Evolutionary conservation across 2,888 invertebrate species (phyloP).

Genomic region (Vanessa cardui): DNA sequence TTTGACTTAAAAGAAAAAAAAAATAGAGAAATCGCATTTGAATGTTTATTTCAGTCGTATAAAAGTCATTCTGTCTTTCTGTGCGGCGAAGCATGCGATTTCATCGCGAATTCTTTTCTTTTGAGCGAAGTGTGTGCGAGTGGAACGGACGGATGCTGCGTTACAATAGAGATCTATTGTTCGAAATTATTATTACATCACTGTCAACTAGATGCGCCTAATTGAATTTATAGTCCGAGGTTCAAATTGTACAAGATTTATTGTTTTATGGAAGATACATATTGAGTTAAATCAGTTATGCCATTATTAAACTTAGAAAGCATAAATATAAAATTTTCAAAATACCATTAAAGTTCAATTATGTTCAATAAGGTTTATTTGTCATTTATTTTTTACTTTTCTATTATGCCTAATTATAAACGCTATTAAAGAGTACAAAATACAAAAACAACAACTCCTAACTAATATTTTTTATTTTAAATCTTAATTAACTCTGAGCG

Average conservation of each 20-base stretch:
- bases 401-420: too few species aligned
- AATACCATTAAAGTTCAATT: too few species aligned
- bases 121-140: conserved; percentile 38
- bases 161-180: conserved; percentile 33
- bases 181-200: conserved; percentile 34
- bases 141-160: conserved; percentile 39
- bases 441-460: too few species aligned
- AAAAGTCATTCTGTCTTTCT: conserved; percentile 32
- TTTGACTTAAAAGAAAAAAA: conserved; percentile 4
- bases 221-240: conserved; percentile 13
- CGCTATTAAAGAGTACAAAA: too few species aligned
- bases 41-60: conserved; percentile 19
- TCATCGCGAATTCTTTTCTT: conserved; percentile 48
- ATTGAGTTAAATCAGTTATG: neutral
- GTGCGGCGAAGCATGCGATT: conserved; percentile 42
- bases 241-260: neutral
- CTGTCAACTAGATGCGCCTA: conserved; percentile 32
- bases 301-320: neutral
- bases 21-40: neutral
- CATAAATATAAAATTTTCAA: too few species aligned
- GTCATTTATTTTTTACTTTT: too few species aligned
- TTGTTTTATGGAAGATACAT: neutral
- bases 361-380: too few species aligned
- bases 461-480: too few species aligned
- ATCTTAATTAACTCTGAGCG: too few species aligned